Percentiles rank a stretch among this genome's conserved stretches.
These are phyloP conservation scores for Micropoecilia bifurca DNA, from an alignment of 2,797 vertebrate species.

Conservation along the genomic window DNA sequence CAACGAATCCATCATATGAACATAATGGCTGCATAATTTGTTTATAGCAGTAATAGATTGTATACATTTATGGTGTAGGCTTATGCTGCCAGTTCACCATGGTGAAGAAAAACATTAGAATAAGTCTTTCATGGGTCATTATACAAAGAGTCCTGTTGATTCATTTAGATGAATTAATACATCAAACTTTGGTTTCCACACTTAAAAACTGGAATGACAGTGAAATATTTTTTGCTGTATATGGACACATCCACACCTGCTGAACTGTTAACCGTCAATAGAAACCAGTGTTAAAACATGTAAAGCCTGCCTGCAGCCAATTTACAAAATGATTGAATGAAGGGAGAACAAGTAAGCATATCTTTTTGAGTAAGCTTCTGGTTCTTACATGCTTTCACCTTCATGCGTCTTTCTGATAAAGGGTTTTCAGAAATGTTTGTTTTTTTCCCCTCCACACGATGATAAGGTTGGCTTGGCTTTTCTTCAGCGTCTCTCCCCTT, in stretches of 20 bases:
- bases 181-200: background rate
- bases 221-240: background rate
- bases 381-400: constrained; percentile 56
- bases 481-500: constrained; percentile 43
- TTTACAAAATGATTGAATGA: background rate
- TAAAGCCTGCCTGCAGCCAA: background rate
- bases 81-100: background rate
- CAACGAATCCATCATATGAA: background rate
- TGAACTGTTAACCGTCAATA: background rate
- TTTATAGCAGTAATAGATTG: background rate
- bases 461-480: constrained; percentile 39
- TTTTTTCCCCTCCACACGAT: constrained; percentile 30
- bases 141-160: background rate
- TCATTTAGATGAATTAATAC: background rate
- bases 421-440: constrained; percentile 24
- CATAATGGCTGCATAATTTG: background rate
- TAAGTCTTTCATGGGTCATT: background rate
- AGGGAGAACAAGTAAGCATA: background rate
- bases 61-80: background rate
- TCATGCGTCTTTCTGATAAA: constrained; percentile 27
- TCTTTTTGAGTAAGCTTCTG: background rate
- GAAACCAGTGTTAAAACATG: background rate
- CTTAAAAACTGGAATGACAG: background rate
- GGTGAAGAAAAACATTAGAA: background rate
- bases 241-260: too few species aligned